Evolutionary conservation across 64 coral and sea anemone genomes (phyloP), one percentile per base, ranked within the genome.

Genomic region (Porites lutea): DNA sequence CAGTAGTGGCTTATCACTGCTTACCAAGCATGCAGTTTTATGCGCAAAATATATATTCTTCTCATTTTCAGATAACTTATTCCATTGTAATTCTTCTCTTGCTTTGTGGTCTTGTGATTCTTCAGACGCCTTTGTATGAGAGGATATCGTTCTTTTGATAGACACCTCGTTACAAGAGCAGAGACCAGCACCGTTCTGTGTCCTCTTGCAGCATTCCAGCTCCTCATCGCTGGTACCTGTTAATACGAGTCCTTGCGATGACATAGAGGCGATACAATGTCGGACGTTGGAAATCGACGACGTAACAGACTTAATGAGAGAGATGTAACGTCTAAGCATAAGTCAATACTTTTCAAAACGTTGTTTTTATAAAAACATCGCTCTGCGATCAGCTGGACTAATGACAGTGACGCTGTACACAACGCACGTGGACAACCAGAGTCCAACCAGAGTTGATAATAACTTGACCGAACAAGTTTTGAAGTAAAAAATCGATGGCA

Each of bases 31-130:
- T 48, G 91, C 91, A 45, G 43, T 58, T 75, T 87, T 66, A 57
- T 92, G 91, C 49, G 44, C 48, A 79, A 87, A 78, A 69, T 92
- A 92, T 1, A 92, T 87, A 21, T 79, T 84, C 45, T 92, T 92
- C 37, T 92, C 91, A 61, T 86, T 82, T 5, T 92, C 48, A 55
- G 90, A 92, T 49, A 92, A 74, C 21, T 87, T 87, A 44, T 87
- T 58, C 13, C 83, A 65, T 19, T 78, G 71, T 20, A 92, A 68
- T 14, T 22, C 89, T 15, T 58, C 86, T 46, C 20, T 74, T 72
- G 72, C 8, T 19, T 8, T 59, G 14, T 10, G 12, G 72, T 49
- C 44, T 52, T 27, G 11, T 59, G 68, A 59, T 27, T 74, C 70
- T 23, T 74, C 86, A 14, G 13, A 44, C 37, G 13, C 43, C 52